These are phyloP conservation scores for Chromoteleia sp. DNA, from an alignment of 2,888 invertebrate genomes.

Conservation along the genomic window DNA sequence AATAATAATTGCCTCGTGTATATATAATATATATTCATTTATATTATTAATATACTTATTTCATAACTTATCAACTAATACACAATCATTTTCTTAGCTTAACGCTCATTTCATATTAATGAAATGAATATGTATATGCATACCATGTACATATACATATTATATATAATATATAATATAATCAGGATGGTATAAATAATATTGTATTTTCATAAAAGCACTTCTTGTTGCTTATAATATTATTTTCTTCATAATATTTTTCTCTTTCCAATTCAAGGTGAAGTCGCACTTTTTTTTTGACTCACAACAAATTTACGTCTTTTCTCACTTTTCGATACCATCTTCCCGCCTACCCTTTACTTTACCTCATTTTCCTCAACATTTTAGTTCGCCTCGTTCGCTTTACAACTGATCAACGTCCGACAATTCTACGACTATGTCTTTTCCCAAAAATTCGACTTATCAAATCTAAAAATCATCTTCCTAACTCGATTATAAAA, in stretches of 20 bases:
- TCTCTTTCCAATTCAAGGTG: slow-evolving; percentile 62
- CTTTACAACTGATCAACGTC: slow-evolving; percentile 21
- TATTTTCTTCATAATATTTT: slow-evolving; percentile 78
- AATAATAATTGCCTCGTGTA: slow-evolving; percentile 73
- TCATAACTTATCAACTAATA: slow-evolving; percentile 80
- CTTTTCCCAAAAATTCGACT: slow-evolving; percentile 60
- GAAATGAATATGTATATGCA: slow-evolving; percentile 71
- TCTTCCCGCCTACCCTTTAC: not conserved
- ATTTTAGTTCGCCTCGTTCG: slow-evolving; percentile 1
- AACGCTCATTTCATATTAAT: slow-evolving; percentile 72
- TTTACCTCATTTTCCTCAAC: not conserved
- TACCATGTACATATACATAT: slow-evolving; percentile 73
- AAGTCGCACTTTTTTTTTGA: slow-evolving; percentile 66
- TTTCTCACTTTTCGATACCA: slow-evolving; percentile 60
- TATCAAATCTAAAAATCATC: slow-evolving; percentile 53
- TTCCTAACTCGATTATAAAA: slow-evolving; percentile 45
- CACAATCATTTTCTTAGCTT: slow-evolving; percentile 77
- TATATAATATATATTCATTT: slow-evolving; percentile 77
- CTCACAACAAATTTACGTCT: slow-evolving; percentile 56
- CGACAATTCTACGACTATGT: slow-evolving; percentile 53
- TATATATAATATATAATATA: slow-evolving; percentile 75
- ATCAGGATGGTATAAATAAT: slow-evolving; percentile 83
- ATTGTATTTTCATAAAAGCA: slow-evolving; percentile 83
- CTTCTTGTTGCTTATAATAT: slow-evolving; percentile 84
- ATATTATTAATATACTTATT: slow-evolving; percentile 80